Conservation (phyloP, 2,797 vertebrate species). For the Neostethus bicornis region DNA sequence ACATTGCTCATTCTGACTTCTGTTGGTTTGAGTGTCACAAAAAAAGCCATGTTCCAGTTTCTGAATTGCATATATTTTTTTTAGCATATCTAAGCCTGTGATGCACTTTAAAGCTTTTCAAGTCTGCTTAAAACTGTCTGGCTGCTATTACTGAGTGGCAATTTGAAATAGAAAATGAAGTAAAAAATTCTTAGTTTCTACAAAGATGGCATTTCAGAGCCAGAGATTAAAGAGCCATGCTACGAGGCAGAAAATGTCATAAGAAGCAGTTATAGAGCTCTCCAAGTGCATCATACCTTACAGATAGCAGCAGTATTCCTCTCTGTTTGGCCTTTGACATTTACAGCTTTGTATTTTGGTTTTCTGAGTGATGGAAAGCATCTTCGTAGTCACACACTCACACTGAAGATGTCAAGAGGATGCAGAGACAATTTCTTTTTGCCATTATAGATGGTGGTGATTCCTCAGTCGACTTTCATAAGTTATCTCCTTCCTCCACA, state of each 20-base stretch:
- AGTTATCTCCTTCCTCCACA: conserved; percentile 21
- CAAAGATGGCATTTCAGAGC: neutral
- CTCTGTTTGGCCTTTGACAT: conserved; percentile 22
- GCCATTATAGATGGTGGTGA: conserved; percentile 10
- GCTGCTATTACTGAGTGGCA: neutral
- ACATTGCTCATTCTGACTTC: neutral
- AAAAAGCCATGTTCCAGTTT: neutral
- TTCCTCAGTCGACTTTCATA: conserved; percentile 11
- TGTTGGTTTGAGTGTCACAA: neutral
- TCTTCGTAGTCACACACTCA: conserved; percentile 15
- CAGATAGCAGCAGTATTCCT: conserved; percentile 24
- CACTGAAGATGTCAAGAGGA: neutral
- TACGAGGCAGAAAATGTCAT: conserved; percentile 7
- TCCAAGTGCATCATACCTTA: conserved; percentile 42
- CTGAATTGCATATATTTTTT: neutral
- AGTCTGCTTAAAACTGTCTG: neutral
- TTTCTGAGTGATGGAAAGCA: conserved; percentile 33
- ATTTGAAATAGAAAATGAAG: neutral
- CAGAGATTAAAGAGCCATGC: neutral
- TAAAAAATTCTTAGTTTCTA: neutral
- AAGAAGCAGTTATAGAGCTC: conserved; percentile 1
- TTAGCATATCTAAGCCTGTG: neutral
- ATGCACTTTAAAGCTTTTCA: neutral
- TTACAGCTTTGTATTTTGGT: conserved; percentile 14
- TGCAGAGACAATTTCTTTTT: conserved; percentile 4